phyloP scores from a whole-genome alignment of 2,113 vertebrate genomes.

The Cyprinodon variegatus region DNA sequence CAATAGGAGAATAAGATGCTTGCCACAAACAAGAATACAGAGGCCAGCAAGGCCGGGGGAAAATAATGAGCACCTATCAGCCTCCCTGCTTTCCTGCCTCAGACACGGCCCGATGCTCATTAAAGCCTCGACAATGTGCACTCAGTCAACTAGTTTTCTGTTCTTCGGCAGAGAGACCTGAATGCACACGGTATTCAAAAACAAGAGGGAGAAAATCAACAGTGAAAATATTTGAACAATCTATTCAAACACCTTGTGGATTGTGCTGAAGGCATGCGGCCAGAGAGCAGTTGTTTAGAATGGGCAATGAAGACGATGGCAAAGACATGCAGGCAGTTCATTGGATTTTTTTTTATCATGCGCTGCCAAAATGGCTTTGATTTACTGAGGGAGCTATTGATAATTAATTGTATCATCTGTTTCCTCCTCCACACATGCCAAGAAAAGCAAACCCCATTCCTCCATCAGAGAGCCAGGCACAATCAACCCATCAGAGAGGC shows the following conservation, averaged over 20 bases:
- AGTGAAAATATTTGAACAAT: constrained; percentile 87
- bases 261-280: constrained; percentile 71
- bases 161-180: constrained; percentile 50
- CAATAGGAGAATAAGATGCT: constrained; percentile 66
- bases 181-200: constrained; percentile 58
- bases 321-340: constrained; percentile 66
- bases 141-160: constrained; percentile 65
- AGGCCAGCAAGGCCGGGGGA: constrained; percentile 59
- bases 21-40: constrained; percentile 59
- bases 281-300: constrained; percentile 86
- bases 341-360: constrained; percentile 69
- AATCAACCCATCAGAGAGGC: constrained; percentile 67
- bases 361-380: constrained; percentile 83
- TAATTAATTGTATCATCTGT: constrained; percentile 88
- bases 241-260: constrained; percentile 85
- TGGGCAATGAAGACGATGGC: constrained; percentile 80
- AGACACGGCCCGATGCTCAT: constrained; percentile 70
- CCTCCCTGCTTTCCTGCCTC: constrained; percentile 55
- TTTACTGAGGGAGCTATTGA: constrained; percentile 83
- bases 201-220: constrained; percentile 67
- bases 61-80: constrained; percentile 78
- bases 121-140: constrained; percentile 68
- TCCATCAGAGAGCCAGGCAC: constrained; percentile 74
- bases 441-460: constrained; percentile 78
- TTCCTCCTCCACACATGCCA: constrained; percentile 78